Base-by-base conservation (phyloP, 2,113 vertebrate genomes). In the Accipiter cooperii region DNA sequence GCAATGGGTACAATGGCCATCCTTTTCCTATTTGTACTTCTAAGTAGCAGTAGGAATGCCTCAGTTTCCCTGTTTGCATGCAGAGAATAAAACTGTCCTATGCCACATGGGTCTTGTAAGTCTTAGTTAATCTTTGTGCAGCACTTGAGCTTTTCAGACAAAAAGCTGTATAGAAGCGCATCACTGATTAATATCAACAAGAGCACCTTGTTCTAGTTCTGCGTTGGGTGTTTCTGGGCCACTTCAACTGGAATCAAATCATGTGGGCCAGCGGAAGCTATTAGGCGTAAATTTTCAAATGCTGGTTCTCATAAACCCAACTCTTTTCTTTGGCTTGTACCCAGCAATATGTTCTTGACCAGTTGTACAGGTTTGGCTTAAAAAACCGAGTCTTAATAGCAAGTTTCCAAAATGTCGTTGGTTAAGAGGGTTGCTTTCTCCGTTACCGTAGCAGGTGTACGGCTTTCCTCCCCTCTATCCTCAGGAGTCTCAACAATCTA, bases 91-190 rank as follows among this genome's bases (percentile, higher is more conserved):
- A 87, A 81, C 26, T 73, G 28, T 46, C 12, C 31, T 66, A 13
- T 2, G 31, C 4, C 26, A 66, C 18, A 25, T 21, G 46, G 26
- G 8, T 61, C 24, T 36, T 80, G 25, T 14, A 68, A 58, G 22
- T 33, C 29, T 84, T 54, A 77, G n/a, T 75, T 96, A 71, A 89
- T 81, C 17, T 91, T 84, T 71, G 40, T 76, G 65, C 69, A 60
- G 46, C 18, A 19, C 61, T 63, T 38, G 58, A 70, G 15, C 58
- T 95, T 85, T 77, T 85, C 38, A 47, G 47, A 71, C 38, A 81
- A 55, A 78, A 89, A 63, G 17, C 16, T 83, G 8, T 68, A n/a
- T 24, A 65, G 44, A 57, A 92, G 33, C 10, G 21, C 22, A 85
- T 36, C 2, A 51, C 2, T 87, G 77, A 66, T 70, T 70, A 74